A percentile compares a stretch with the other conserved stretches of the same genome.
Evolutionary conservation across 2,113 vertebrate genomes (phyloP).

Genomic region (Dicentrarchus labrax): DNA sequence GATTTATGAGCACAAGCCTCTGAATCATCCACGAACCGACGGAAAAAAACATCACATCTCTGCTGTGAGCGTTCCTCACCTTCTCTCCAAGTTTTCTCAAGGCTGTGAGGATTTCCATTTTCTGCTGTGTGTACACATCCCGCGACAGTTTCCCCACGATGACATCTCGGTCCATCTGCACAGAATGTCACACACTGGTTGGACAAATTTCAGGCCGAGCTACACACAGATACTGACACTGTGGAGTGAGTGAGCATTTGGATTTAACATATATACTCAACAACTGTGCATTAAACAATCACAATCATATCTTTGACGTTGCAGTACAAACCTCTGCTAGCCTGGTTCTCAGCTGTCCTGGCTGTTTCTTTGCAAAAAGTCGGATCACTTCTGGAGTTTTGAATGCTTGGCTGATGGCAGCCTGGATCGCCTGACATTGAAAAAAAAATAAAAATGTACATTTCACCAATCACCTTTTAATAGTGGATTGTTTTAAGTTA

Average conservation of each 20-base stretch:
- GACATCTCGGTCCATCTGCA: constrained; percentile 96
- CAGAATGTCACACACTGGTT: constrained; percentile 50
- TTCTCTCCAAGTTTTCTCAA: constrained; percentile 97
- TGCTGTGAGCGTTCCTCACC: constrained; percentile 81
- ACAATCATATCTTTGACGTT: background rate
- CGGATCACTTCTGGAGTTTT: constrained; percentile 98
- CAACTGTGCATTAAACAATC: background rate
- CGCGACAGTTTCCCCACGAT: constrained; percentile 94
- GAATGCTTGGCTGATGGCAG: constrained; percentile 98
- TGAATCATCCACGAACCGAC: constrained; percentile 25
- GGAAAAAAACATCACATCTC: constrained; percentile 5
- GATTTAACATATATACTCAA: background rate
- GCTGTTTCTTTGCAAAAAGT: constrained; percentile 98
- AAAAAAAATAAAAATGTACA: background rate
- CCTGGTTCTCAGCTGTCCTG: constrained; percentile 93
- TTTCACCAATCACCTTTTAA: background rate
- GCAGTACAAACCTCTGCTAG: constrained; percentile 90
- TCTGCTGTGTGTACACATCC: constrained; percentile 92
- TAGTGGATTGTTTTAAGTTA: background rate
- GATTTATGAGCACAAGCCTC: constrained; percentile 32
- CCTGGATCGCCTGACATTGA: constrained; percentile 92
- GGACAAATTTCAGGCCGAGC: constrained; percentile 12
- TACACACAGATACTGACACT: background rate
- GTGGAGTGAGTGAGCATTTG: background rate
- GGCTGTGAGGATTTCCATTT: constrained; percentile 95